Conservation (phyloP, 2,113 vertebrate genomes). For the Lamprologus sp. region DNA sequence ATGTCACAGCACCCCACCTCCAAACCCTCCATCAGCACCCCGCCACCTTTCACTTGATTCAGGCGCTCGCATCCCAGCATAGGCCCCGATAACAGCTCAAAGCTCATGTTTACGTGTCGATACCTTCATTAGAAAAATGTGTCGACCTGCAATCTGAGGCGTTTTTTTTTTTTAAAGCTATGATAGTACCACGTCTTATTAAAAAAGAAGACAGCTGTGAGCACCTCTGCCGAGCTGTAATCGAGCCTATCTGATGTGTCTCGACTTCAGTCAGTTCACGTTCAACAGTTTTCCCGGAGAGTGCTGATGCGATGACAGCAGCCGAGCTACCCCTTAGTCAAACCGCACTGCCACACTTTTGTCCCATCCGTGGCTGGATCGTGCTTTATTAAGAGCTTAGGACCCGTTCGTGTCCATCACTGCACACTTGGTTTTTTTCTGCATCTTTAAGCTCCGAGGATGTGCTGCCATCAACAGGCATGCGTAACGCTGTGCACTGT, state of each 20-base stretch:
- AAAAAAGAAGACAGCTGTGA: neutral
- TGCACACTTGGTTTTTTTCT: neutral
- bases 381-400: neutral
- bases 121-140: neutral
- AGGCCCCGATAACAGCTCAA: slow-evolving; percentile 4
- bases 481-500: neutral
- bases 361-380: neutral
- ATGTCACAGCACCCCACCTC: slow-evolving; percentile 29
- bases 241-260: neutral
- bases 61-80: neutral
- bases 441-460: neutral
- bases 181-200: neutral
- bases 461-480: neutral
- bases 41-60: neutral
- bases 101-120: neutral
- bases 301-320: neutral
- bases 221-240: neutral
- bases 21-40: neutral
- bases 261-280: neutral
- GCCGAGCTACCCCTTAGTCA: neutral
- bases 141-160: neutral
- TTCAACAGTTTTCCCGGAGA: neutral
- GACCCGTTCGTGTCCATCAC: neutral
- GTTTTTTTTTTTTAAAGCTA: neutral
- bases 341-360: neutral